A percentile compares a stretch with the other conserved stretches of the same genome.
These are phyloP conservation scores for Echinometra lucunter DNA, from an alignment of 53 echinoderm and acorn worm species.

Conservation along the genomic window DNA sequence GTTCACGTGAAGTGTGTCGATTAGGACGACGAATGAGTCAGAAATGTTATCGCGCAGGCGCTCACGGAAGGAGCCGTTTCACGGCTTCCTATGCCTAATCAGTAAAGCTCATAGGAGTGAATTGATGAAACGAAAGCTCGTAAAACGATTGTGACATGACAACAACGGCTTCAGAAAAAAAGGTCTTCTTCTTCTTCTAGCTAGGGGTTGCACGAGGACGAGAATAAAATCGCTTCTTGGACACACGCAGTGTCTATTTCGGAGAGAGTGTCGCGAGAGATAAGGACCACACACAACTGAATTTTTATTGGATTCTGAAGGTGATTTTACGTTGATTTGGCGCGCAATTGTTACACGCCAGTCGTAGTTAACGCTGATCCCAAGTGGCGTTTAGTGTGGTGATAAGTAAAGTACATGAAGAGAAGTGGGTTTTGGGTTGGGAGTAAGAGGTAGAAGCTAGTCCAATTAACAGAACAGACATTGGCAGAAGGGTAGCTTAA, in stretches of 20 bases:
- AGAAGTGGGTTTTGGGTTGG: not conserved
- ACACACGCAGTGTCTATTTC: conserved; percentile 43
- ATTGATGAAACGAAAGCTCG: conserved; percentile 68
- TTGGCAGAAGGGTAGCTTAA: not conserved
- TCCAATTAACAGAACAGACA: conserved; percentile 13
- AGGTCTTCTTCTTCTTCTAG: conserved; percentile 19
- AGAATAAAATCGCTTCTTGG: conserved; percentile 49
- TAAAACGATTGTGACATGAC: conserved; percentile 70
- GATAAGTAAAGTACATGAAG: conserved; percentile 50
- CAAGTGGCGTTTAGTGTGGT: conserved; percentile 39
- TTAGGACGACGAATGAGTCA: not conserved
- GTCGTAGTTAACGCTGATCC: conserved; percentile 55
- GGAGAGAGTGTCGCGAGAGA: conserved; percentile 51
- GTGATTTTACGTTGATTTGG: conserved; percentile 64
- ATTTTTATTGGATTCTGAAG: conserved; percentile 69
- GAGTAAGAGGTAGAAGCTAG: not conserved
- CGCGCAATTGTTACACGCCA: conserved; percentile 68
- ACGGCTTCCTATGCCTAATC: conserved; percentile 70
- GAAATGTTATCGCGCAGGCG: conserved; percentile 27
- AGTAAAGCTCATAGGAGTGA: conserved; percentile 57
- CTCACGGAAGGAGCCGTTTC: conserved; percentile 48
- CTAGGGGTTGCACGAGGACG: not conserved
- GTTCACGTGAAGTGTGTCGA: not conserved
- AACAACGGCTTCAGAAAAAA: conserved; percentile 58
- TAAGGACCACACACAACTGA: not conserved